Conservation (phyloP, 1,140 invertebrate genomes). For the Papilio polytes region DNA sequence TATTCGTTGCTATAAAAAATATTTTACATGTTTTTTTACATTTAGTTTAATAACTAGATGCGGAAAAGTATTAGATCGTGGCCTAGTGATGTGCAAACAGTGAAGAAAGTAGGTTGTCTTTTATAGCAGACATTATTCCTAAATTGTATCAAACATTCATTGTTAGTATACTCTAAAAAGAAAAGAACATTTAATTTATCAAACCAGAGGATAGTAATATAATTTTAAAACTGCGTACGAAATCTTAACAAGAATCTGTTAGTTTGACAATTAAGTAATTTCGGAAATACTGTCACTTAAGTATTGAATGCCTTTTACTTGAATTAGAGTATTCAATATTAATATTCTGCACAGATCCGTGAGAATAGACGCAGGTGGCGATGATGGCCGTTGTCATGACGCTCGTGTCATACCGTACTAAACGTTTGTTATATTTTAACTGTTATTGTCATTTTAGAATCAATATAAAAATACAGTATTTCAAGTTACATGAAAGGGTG, state of each 20-base stretch:
- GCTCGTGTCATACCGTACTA: neutral
- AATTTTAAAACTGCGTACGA: neutral
- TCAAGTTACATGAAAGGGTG: neutral
- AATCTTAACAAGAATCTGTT: neutral
- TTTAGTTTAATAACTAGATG: too few species aligned
- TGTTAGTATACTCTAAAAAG: neutral
- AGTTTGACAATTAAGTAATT: neutral
- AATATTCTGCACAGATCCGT: conserved; percentile 4
- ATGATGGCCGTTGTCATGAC: neutral
- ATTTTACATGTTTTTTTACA: too few species aligned
- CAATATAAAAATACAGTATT: neutral
- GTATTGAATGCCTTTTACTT: neutral
- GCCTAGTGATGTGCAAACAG: too few species aligned
- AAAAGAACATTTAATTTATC: neutral
- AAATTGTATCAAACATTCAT: neutral
- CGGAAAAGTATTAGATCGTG: too few species aligned
- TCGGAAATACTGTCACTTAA: neutral
- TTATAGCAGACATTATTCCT: too few species aligned
- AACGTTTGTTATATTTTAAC: neutral
- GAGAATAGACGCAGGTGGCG: conserved; percentile 17
- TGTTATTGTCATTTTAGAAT: neutral
- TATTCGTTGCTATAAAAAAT: too few species aligned
- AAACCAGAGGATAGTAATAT: neutral
- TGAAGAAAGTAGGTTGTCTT: too few species aligned
- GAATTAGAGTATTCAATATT: neutral